Percentiles rank a stretch among this genome's conserved stretches.
Evolutionary conservation across 2,888 invertebrate species (phyloP).

Genomic region (Lagria hirta): DNA sequence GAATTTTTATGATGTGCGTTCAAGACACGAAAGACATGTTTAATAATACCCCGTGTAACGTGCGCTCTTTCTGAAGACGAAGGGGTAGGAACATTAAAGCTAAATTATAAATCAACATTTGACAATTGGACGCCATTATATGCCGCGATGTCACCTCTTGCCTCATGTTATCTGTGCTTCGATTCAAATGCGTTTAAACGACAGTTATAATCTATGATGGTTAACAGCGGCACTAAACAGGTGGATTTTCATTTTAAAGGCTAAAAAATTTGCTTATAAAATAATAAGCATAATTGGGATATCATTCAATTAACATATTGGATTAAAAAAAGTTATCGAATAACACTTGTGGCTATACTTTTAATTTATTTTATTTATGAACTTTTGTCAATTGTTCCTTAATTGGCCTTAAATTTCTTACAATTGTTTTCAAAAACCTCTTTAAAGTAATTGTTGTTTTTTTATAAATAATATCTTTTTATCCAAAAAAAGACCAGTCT

Average conservation of each 20-base stretch:
- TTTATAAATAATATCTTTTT: no score
- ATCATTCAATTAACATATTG: no score
- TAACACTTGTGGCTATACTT: no score
- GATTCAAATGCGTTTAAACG: constrained; percentile 39
- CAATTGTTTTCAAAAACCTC: no score
- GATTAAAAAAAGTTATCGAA: no score
- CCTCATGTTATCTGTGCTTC: constrained; percentile 41
- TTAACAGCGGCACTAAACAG: constrained; percentile 17
- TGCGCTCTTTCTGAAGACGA: constrained; percentile 4
- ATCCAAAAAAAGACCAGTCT: no score
- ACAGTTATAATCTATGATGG: constrained; percentile 24
- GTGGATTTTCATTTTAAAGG: constrained; percentile 12
- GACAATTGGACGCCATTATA: constrained; percentile 48
- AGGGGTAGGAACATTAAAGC: constrained; percentile 30
- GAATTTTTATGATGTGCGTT: constrained; percentile 18
- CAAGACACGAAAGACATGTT: constrained; percentile 20
- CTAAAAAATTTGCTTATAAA: no score
- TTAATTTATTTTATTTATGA: no score
- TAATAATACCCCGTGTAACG: constrained; percentile 16
- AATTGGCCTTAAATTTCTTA: no score
- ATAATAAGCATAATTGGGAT: no score
- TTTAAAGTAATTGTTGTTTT: no score
- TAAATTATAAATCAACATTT: constrained; percentile 48
- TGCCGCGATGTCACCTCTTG: constrained; percentile 47
- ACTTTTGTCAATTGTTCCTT: no score